These are phyloP conservation scores for Aphelenchoides bicaudatus DNA, from an alignment of 2,888 invertebrate species.

Conservation along the genomic window DNA sequence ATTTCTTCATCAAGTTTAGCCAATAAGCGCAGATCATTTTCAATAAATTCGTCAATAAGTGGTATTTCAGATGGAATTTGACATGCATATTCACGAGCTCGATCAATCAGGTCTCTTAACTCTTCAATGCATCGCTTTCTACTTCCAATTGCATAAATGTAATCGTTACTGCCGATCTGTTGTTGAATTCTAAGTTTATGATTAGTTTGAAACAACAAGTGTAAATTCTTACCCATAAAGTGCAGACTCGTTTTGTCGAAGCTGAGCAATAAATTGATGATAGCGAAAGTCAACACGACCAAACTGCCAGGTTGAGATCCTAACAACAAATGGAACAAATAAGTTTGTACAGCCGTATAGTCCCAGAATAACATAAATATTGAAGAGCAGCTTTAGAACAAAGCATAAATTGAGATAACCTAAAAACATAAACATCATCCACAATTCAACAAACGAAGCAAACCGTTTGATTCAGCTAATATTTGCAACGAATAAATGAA, in stretches of 20 bases:
- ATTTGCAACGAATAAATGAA: background rate
- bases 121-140: background rate
- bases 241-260: conserved; percentile 9
- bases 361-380: background rate
- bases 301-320: conserved; percentile 4
- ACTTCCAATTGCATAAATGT: background rate
- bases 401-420: background rate
- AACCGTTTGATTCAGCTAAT: background rate
- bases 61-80: background rate
- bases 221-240: conserved; percentile 7
- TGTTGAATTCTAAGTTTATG: background rate
- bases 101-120: background rate
- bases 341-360: background rate
- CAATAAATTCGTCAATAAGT: background rate
- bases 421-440: background rate
- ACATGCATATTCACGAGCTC: background rate
- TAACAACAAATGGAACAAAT: background rate
- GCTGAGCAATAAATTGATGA: conserved; percentile 1
- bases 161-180: conserved; percentile 1
- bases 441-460: background rate
- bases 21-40: conserved; percentile 2
- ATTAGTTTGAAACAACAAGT: background rate
- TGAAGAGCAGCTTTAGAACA: background rate
- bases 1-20: background rate
- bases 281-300: conserved; percentile 7